Evolutionary conservation across 2,797 vertebrate species (phyloP), one percentile per base, ranked within the genome.

Genomic region (Micropoecilia bifurca): DNA sequence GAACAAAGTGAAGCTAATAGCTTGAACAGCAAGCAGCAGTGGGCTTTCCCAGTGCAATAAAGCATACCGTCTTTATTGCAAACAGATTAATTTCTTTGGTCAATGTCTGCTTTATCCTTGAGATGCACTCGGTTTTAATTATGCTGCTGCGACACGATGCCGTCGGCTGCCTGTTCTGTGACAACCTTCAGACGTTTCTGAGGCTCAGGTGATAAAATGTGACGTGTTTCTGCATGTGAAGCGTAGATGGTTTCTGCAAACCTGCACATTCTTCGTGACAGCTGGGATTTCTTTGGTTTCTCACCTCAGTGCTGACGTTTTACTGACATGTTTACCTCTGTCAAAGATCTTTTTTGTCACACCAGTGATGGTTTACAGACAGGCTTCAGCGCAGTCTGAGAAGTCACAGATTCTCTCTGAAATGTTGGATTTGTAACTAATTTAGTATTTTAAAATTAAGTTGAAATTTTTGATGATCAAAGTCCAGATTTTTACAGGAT

Each of bases 321-420:
- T 87, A 88, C 87, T 92, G 91, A 88, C 85, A 80, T 91, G 87
- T 94, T 92, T 91, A 89, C 87, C 63, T 80, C 90, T 69, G 79
- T 81, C 86, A 85, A 59, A 79, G 76, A 83, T 78, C 43, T 48
- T 78, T 33, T 73, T 80, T 79, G 78, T 80, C 82, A 81, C 83
- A 81, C 83, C 71, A 63, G 41, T 75, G 79, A 74, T 80, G 43
- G 79, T 80, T 88, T 30, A 75, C 78, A 81, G 89, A 92, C 89
- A 84, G 78, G 74, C 63, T 45, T 79, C 83, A 30, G 78, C 71
- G 77, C 77, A 84, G 71, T 48, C 10, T 59, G 68, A 83, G 79
- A 81, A 75, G 41, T 48, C 77, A 53, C 68, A 78, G 66, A 77
- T 77, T 83, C 82, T 6, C 22, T 43, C 14, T 59, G 45, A 84